Base-by-base conservation (phyloP, 2,113 vertebrate species). In the Muntiacus muntjak region DNA sequence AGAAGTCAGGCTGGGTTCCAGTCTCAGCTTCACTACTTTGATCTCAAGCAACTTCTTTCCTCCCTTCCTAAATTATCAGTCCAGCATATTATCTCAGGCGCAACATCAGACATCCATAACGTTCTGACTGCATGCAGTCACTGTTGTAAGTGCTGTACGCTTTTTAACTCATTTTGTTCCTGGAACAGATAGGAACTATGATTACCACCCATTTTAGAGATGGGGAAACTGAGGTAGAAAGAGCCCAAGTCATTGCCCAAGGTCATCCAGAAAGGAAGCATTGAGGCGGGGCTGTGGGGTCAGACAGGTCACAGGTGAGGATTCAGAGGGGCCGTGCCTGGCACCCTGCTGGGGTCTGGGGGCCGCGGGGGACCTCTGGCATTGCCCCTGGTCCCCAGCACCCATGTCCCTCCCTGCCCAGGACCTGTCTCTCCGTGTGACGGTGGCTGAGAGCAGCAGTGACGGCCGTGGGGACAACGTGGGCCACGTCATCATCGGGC, bases 401-500 rank as follows among this genome's bases (percentile, higher is more conserved):
- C n/a, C 47, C 33, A 3, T 19, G 7, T 97, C 71, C 21, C 50
- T n/a, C 94, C 62, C 81, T 60, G 94, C 76, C 4, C 98, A 99
- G 99, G 99, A 99, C 76, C 99, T 99, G 82, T 99, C 99, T 62
- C 98, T 99, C 98, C 99, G 99, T 6, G 99, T 99, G 97, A 99
- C 99, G 0, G 99, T 99, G 96, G 99, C 99, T 0, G 99, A 99
- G 98, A 99, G 99, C 74, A 99, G 99, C 4, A 99, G 99, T 1
- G 99, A 99, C 0, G 99, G 99, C 13, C 99, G 98, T 1, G 99
- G 99, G 0, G 99, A 99, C 98, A 99, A 99, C 97, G 98, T 99
- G 11, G 99, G 99, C 95, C 99, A 99, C 0, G 99, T 99, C 96
- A 99, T 99, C 96, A 99, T 99, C 21, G 99, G 99, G 25, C 99